Base-by-base conservation (phyloP, 1,140 invertebrate species). In the Agraylea sexmaculata region DNA sequence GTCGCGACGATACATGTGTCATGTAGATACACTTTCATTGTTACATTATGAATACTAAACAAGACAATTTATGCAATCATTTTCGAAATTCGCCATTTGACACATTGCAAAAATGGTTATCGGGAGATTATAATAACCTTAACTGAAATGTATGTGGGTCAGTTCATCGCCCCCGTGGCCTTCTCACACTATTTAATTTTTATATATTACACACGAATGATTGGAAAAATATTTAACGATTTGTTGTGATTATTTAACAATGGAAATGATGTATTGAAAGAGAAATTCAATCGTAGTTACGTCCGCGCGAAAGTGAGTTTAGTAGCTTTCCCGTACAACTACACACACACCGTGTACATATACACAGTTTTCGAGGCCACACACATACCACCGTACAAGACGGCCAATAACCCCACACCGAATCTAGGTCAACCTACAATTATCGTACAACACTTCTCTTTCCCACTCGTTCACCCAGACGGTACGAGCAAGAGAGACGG, bases 371-470 rank as follows among this genome's bases (percentile, higher is more conserved):
- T 48, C 42, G 46, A 48, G 46, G 46, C 46, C 46, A 40, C 35
- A 25, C 29, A 30, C n/a, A n/a, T n/a, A n/a, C 27, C 42, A 19
- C 20, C 28, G 42, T 23, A 23, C 39, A 30, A 38, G 35, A 34
- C 41, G 46, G 46, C 37, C 46, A 44, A 41, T 44, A 48, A 48
- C 46, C 46, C 39, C 42, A 33, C 22, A 16, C 22, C 32, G 39
- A 41, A 48, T 44, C 46, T 48, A 44, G 46, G 46, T 48, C 46
- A 42, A 35, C 42, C 34, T 48, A 37, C 42, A 48, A 44, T 48
- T 43, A 38, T 29, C 46, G 42, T 42, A 42, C 35, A 27, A 17
- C 11, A 27, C 28, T 23, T 20, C 13, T 3, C 2, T 25, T 7
- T 22, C 35, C 41, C 37, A 22, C 45, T 46, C 36, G 19, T 21